phyloP scores from a whole-genome alignment of 1,140 invertebrate genomes.

The Drosophila lowei region DNA sequence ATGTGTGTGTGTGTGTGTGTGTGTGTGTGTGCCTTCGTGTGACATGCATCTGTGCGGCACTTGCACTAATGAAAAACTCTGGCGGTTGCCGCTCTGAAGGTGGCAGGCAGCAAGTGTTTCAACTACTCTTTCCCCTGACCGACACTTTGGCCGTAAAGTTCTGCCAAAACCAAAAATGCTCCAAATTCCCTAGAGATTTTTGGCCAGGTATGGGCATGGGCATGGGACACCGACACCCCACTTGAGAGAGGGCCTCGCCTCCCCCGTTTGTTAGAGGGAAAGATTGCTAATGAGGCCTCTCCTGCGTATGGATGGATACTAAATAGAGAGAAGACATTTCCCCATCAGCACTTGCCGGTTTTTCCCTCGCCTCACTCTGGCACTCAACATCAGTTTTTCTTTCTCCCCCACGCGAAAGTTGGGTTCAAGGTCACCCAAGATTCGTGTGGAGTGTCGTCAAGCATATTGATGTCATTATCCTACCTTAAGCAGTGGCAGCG shows the following conservation, averaged over 20 bases:
- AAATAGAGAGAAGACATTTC: background rate
- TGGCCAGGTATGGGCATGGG: background rate
- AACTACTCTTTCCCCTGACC: background rate
- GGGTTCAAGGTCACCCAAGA: conserved; percentile 45
- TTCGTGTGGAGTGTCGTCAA: conserved; percentile 22
- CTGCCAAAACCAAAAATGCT: conserved; percentile 2
- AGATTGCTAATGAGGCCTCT: conserved; percentile 29
- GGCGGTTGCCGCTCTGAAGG: conserved; percentile 38
- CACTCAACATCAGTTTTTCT: background rate
- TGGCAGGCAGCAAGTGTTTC: background rate
- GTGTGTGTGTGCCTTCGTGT: conserved; percentile 11
- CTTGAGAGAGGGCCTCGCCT: background rate
- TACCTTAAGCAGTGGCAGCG: conserved; percentile 30
- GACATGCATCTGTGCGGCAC: conserved; percentile 57
- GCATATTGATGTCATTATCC: conserved; percentile 68
- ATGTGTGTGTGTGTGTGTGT: conserved; percentile 16
- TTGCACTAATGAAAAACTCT: conserved; percentile 78
- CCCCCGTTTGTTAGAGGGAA: background rate
- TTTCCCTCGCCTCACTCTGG: background rate
- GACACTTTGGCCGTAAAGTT: conserved; percentile 14
- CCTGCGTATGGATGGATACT: no score
- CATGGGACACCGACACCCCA: no score
- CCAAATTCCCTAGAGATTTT: conserved; percentile 21
- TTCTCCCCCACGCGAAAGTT: background rate
- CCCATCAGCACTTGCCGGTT: conserved; percentile 9